Conservation (phyloP, 2,888 invertebrate genomes). For the Clepsis dumicolana region DNA sequence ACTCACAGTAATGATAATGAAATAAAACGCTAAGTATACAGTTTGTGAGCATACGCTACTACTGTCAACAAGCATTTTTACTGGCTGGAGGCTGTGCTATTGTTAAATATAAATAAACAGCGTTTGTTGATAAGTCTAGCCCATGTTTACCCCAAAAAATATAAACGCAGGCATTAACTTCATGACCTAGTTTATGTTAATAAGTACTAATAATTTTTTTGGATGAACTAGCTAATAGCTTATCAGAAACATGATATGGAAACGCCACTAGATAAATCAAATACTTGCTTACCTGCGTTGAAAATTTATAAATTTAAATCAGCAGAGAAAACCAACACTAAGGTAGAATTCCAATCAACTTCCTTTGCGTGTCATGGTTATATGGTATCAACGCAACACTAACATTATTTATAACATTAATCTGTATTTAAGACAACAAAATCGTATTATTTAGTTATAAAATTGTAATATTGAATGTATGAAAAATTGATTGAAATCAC, state of each 20-base stretch:
- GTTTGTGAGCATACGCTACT: not conserved
- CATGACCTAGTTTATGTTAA: constrained; percentile 39
- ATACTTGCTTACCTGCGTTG: constrained; percentile 57
- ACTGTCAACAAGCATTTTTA: not conserved
- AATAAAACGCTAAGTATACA: not conserved
- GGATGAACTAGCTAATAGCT: constrained; percentile 7
- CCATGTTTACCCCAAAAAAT: constrained; percentile 39
- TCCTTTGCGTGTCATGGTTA: constrained; percentile 60
- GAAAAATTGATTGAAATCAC: constrained; percentile 72
- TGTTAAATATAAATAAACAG: constrained; percentile 2
- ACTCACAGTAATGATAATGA: not conserved
- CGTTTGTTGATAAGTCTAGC: constrained; percentile 32
- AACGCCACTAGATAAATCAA: constrained; percentile 28
- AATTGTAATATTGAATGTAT: constrained; percentile 61
- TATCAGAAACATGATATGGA: not conserved
- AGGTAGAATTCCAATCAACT: constrained; percentile 62
- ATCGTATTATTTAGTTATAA: constrained; percentile 65
- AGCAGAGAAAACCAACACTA: constrained; percentile 61
- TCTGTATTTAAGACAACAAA: constrained; percentile 57
- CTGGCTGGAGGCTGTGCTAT: not conserved
- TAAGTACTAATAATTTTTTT: constrained; percentile 1
- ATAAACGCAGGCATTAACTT: constrained; percentile 26
- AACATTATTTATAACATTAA: constrained; percentile 53
- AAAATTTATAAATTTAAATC: constrained; percentile 58
- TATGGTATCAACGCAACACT: constrained; percentile 54